phyloP scores from a whole-genome alignment of 2,113 vertebrate genomes.

The Hystrix brachyura region DNA sequence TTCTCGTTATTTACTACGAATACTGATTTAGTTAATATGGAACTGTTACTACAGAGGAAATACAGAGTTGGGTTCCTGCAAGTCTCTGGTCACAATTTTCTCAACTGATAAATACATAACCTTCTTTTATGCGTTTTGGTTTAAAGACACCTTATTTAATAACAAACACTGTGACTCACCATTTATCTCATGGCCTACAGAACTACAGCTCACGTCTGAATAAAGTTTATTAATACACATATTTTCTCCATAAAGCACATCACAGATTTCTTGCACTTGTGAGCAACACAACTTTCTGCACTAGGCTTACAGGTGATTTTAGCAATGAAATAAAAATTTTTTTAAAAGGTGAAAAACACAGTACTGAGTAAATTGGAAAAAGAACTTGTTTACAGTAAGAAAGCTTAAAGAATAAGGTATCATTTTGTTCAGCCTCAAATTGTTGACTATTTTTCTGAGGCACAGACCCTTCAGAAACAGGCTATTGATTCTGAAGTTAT shows the following conservation, averaged over 20 bases:
- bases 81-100: background rate
- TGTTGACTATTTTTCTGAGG: background rate
- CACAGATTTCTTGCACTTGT: background rate
- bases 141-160: constrained; percentile 34
- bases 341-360: background rate
- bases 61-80: background rate
- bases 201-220: background rate
- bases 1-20: background rate
- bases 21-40: background rate
- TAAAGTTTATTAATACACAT: background rate
- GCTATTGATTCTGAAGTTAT: background rate
- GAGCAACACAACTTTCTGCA: background rate
- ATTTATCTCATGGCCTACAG: background rate
- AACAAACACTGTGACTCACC: background rate
- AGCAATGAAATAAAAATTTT: constrained; percentile 21
- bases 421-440: background rate
- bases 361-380: constrained; percentile 9
- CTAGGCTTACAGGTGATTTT: background rate
- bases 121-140: background rate
- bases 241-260: background rate
- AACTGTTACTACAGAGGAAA: background rate
- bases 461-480: background rate
- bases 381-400: background rate
- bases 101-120: background rate
- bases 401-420: background rate